These are phyloP conservation scores for Brachyopa scutellaris DNA, from an alignment of 2,888 invertebrate species.

Conservation along the genomic window DNA sequence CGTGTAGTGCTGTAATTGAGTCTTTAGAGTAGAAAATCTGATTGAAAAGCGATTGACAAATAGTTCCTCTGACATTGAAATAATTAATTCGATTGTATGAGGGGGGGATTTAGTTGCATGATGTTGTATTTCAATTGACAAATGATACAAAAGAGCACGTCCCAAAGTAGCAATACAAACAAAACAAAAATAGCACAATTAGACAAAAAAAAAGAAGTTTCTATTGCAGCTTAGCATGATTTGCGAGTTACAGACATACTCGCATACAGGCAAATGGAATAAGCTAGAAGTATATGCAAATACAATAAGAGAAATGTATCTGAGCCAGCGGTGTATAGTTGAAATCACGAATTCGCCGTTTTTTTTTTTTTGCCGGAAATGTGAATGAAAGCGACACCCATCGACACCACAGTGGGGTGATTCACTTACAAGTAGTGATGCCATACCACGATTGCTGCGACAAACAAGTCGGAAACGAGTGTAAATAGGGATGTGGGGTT, in stretches of 20 bases:
- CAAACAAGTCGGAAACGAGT: background rate
- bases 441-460: background rate
- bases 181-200: too few relatives aligned
- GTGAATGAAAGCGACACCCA: slow-evolving; percentile 20
- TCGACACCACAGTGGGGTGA: background rate
- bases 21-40: slow-evolving; percentile 12
- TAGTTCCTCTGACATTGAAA: slow-evolving; percentile 54
- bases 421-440: background rate
- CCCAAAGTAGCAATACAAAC: too few relatives aligned
- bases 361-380: slow-evolving; percentile 24
- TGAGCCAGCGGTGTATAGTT: background rate
- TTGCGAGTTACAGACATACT: background rate
- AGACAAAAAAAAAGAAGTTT: too few relatives aligned
- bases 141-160: too few relatives aligned
- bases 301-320: slow-evolving; percentile 5
- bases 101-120: too few relatives aligned
- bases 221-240: too few relatives aligned
- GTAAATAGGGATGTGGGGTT: background rate
- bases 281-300: slow-evolving; percentile 14
- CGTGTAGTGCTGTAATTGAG: slow-evolving; percentile 23
- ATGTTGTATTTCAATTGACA: too few relatives aligned
- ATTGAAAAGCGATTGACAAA: slow-evolving; percentile 48
- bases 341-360: slow-evolving; percentile 13
- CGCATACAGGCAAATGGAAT: background rate
- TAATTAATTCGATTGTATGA: slow-evolving; percentile 48